Conservation (phyloP, 1,140 invertebrate genomes). For the Rhizoglyphus robini region DNA sequence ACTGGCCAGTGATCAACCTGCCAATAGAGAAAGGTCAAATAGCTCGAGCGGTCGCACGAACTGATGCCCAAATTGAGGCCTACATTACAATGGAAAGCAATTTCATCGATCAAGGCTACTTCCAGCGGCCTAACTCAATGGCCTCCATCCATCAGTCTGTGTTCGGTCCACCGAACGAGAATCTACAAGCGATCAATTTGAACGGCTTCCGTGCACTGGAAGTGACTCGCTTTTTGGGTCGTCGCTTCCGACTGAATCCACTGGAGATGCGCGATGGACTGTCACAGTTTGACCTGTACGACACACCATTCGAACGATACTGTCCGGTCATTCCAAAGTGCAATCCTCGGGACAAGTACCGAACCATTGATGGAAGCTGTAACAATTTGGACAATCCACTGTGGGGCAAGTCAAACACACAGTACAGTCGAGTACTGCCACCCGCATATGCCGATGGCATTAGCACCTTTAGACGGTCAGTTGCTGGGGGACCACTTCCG, state of each 20-base stretch:
- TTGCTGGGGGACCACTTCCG: constrained; percentile 22
- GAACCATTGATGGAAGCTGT: constrained; percentile 55
- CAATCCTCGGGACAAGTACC: constrained; percentile 32
- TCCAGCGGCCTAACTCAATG: constrained; percentile 18
- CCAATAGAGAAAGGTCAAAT: background rate
- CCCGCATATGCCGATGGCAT: constrained; percentile 34
- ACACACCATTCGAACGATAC: background rate
- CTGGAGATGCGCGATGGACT: constrained; percentile 19
- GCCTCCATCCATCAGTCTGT: constrained; percentile 18
- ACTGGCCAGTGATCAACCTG: background rate
- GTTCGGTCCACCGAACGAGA: constrained; percentile 17
- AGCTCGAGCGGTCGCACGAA: background rate
- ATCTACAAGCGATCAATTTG: background rate
- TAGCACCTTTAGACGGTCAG: constrained; percentile 17
- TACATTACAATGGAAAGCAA: background rate
- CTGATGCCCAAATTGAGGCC: background rate
- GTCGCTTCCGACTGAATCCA: constrained; percentile 7
- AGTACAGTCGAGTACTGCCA: constrained; percentile 32
- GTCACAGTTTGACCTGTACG: background rate
- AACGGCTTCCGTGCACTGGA: background rate
- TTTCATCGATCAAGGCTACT: constrained; percentile 3
- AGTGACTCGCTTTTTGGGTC: background rate
- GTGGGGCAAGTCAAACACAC: constrained; percentile 36
- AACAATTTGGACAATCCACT: constrained; percentile 47
- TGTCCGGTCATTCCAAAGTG: constrained; percentile 15